Base-by-base conservation (phyloP, 2,113 vertebrate species). In the Cercopithecus mona region DNA sequence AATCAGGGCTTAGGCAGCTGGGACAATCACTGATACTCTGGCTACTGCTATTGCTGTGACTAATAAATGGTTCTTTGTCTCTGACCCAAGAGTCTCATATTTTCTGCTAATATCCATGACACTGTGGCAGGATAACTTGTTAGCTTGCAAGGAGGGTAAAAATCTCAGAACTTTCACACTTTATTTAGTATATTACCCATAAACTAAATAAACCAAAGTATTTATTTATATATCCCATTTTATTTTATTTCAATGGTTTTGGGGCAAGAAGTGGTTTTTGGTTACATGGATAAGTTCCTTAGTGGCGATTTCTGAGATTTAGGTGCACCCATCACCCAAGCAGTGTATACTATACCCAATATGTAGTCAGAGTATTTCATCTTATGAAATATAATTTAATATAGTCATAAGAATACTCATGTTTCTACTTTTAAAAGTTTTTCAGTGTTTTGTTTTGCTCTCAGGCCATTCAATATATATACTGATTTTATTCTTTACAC, bases 401-500 rank as follows among this genome's bases (percentile, higher is more conserved):
- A 78, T 43, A 50, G 3, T 87, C 79, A 55, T 68, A 73, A 55
- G 48, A 93, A 45, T 30, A 75, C 6, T 61, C 35, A 61, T 13
- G 48, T 80, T 79, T 93, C 84, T n/a, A 61, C 48, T 89, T 93
- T 88, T 81, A 3, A 27, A 82, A 35, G 8, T 52, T 85, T 90
- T 76, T 94, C 35, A 8, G 14, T 96, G 61, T 82, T 90, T 59
- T 97, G 59, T 82, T 87, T 76, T 79, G 6, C 81, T 96, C 43
- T 91, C 32, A 87, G 35, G 43, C 8, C 30, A 76, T 43, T 25
- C 52, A 84, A 79, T 78, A 14, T 25, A 50, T 32, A 35, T 27
- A 13, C 18, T 88, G 89, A 80, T 91, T 94, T 97, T 90, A 48
- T 83, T 94, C 35, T 88, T 88, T 85, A 43, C 20, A 50, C 35